Conservation (phyloP, 2,113 vertebrate genomes). For the Mormoops blainvillei region DNA sequence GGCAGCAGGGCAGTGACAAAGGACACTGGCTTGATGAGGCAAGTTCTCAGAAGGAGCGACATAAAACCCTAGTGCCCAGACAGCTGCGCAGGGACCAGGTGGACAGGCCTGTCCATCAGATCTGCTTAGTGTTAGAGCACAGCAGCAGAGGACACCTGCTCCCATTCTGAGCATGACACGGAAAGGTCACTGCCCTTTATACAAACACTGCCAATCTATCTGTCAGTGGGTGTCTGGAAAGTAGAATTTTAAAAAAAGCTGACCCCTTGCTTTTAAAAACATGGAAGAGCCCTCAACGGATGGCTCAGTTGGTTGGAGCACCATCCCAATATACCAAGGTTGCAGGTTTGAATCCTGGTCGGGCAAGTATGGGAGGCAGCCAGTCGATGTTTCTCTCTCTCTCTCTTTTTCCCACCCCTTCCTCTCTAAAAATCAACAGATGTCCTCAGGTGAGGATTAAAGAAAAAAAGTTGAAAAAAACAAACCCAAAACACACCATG, state of each 20-base stretch:
- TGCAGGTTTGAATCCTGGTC: too few relatives aligned
- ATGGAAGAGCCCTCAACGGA: neutral
- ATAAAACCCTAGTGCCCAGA: neutral
- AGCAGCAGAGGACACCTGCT: neutral
- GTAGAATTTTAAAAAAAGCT: neutral
- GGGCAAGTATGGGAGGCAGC: too few relatives aligned
- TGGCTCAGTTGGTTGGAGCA: too few relatives aligned
- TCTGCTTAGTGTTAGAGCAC: accelerated
- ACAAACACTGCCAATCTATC: neutral
- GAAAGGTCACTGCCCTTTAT: neutral
- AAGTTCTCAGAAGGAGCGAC: neutral
- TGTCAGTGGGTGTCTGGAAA: neutral
- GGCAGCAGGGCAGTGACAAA: neutral
- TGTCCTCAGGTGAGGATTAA: too few relatives aligned
- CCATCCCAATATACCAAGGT: too few relatives aligned
- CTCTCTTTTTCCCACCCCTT: too few relatives aligned
- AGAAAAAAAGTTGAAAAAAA: too few relatives aligned
- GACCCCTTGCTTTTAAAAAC: neutral
- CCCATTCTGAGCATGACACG: neutral
- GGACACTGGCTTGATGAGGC: neutral
- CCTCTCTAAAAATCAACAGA: too few relatives aligned
- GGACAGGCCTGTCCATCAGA: neutral
- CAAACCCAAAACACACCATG: too few relatives aligned
- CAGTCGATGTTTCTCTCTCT: too few relatives aligned
- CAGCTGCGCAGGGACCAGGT: neutral